Base-by-base conservation (phyloP, 2,113 vertebrate species). In the Ranitomeya variabilis region DNA sequence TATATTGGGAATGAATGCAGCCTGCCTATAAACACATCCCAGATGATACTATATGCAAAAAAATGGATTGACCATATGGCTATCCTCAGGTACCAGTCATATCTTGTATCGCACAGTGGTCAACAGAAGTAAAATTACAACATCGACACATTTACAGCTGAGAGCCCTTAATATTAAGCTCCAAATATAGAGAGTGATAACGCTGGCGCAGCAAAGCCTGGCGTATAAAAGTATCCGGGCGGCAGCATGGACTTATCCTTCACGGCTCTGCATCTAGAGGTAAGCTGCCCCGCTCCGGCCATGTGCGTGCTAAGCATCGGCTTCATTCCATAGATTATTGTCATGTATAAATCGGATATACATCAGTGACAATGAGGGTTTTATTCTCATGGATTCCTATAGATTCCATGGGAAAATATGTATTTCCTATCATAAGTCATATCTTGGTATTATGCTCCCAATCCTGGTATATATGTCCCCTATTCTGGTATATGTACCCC, bases 131-230 rank as follows among this genome's bases (percentile, higher is more conserved):
- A 71, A 87, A 81, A 37, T 57, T 4, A 87, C 62, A 71, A 18
- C 86, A 71, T 87, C 77, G 9, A 81, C 86, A 80, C 45, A 77
- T 87, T 87, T 62, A 59, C 76, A 79, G 57, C 71, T 64, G 54
- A 37, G 85, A 77, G 86, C 57, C 73, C 31, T 37, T 86, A 78
- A 86, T 78, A 80, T 80, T 81, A 87, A 80, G 54, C 4, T 64
- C 86, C 86, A 87, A 87, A 87, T 87, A 87, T 69, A 87, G 86
- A 80, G 77, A n/a, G 64, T 26, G 51, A 87, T 59, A 80, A 37
- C 45, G 86, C 86, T 80, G 60, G 13, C 26, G 13, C 14, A 51
- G 62, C 86, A 87, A 0, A 69, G n/a, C 15, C 13, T 8, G 16
- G 12, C 0, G 52, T 87, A 87, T 87, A 87, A 87, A 87, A 80